Evolutionary conservation across 2,797 vertebrate species (phyloP), one percentile per base, ranked within the genome.

Genomic region (Thunnus albacares): DNA sequence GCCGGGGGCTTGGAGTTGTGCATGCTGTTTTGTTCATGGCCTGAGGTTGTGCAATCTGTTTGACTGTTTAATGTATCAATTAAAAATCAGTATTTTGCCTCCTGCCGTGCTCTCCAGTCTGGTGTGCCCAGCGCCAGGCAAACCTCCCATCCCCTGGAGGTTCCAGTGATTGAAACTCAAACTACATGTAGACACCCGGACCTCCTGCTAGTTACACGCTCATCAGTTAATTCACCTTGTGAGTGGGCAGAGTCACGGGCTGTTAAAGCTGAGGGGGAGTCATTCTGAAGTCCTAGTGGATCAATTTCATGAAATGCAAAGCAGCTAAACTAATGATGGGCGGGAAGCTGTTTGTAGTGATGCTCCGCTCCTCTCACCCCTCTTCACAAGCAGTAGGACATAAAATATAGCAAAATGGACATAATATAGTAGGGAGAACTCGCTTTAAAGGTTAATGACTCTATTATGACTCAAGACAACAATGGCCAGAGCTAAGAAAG

Each of bases 41-140:
- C 94, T 80, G 88, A 84, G 93, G 94, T 91, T 93, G 82, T 93
- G 86, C 93, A 94, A 93, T 94, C 94, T 95, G 95, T 94, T 94
- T 90, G 82, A 92, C 90, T 94, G 86, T 94, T 93, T 93, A 94
- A 95, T 91, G 90, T 94, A 94, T 95, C 92, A 94, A 94, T 95
- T 94, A 94, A 94, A 95, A 93, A 94, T 89, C 92, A 82, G 90
- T 82, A 85, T 88, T 91, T 92, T 79, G 70, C 86, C 77, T 82
- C 91, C 86, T 77, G 82, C 74, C 47, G 79, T 72, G 85, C 73
- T 81, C 79, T 83, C 77, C 80, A 87, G 76, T 84, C 74, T 90
- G 78, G 64, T 45, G n/a, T 63, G 79, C 73, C 59, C 71, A 70
- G 71, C 43, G 52, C 82, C 81, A 81, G 68, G 57, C 75, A 81